A percentile compares a stretch with the other conserved stretches of the same genome.
These are phyloP conservation scores for Tethea ocularis DNA, from an alignment of 2,888 invertebrate species.

Conservation along the genomic window DNA sequence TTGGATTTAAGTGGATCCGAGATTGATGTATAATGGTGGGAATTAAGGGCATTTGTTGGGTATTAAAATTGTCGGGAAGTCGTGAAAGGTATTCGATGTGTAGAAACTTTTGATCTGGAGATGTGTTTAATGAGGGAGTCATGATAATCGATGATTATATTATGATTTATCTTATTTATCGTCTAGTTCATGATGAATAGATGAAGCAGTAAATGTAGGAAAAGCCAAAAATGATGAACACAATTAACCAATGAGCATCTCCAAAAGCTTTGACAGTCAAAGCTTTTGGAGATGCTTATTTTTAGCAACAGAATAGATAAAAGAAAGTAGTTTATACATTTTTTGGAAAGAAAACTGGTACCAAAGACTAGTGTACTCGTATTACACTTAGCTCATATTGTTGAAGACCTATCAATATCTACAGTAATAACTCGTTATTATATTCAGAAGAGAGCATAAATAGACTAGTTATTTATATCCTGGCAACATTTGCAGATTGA, in stretches of 20 bases:
- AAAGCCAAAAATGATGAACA: no score
- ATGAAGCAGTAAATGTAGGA: background rate
- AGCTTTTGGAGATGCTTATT: no score
- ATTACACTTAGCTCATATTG: background rate
- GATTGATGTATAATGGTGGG: constrained; percentile 74
- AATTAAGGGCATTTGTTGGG: constrained; percentile 35
- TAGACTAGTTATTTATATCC: constrained; percentile 11
- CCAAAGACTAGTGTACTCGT: no score
- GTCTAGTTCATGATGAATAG: background rate
- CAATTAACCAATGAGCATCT: no score
- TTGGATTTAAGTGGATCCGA: constrained; percentile 60
- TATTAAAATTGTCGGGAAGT: background rate
- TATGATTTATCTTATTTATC: no score
- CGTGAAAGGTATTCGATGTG: background rate
- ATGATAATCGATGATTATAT: background rate
- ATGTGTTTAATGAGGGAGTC: background rate
- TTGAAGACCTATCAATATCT: background rate
- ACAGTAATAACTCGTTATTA: background rate
- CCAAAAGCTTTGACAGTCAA: no score
- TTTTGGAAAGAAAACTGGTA: no score
- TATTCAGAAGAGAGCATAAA: background rate
- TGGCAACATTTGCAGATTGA: constrained; percentile 18
- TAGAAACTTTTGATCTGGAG: background rate
- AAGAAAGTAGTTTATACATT: no score
- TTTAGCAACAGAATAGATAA: no score